Percentiles rank a stretch among this genome's conserved stretches.
These are phyloP conservation scores for Gymnothorax javanicus DNA, from an alignment of 2,797 vertebrate species.

Conservation along the genomic window DNA sequence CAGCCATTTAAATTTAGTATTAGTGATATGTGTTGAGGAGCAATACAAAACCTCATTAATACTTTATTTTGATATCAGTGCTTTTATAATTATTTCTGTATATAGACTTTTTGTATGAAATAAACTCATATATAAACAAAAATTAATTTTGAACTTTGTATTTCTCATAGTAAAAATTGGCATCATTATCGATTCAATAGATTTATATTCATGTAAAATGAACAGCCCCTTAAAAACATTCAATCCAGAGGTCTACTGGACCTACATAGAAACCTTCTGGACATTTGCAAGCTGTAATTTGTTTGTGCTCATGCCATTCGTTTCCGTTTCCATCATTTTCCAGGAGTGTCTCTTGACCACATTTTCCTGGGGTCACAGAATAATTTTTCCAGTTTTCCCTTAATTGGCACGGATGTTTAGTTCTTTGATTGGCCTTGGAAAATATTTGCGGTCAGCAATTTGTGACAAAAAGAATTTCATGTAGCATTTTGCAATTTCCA, in stretches of 20 bases:
- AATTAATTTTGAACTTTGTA: not conserved
- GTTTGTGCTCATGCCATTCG: not conserved
- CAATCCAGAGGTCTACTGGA: not conserved
- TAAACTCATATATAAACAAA: no score
- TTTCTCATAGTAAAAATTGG: not conserved
- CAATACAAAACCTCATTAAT: no score
- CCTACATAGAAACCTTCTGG: not conserved
- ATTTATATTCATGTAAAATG: not conserved
- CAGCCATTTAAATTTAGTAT: not conserved
- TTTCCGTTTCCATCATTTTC: slow-evolving; percentile 5
- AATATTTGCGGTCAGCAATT: not conserved
- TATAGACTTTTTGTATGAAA: no score
- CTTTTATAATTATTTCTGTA: no score
- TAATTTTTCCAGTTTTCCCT: not conserved
- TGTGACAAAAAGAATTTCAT: not conserved
- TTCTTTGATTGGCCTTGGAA: not conserved
- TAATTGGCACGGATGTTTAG: not conserved
- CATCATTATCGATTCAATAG: not conserved
- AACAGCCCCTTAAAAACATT: not conserved
- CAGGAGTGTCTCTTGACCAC: slow-evolving; percentile 5
- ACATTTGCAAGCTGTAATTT: not conserved
- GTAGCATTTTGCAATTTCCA: not conserved
- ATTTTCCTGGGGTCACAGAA: slow-evolving; percentile 7
- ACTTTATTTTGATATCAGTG: no score
- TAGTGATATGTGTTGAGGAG: no score